Conservation (phyloP, 2,797 vertebrate species). For the Pteropus rufus region DNA sequence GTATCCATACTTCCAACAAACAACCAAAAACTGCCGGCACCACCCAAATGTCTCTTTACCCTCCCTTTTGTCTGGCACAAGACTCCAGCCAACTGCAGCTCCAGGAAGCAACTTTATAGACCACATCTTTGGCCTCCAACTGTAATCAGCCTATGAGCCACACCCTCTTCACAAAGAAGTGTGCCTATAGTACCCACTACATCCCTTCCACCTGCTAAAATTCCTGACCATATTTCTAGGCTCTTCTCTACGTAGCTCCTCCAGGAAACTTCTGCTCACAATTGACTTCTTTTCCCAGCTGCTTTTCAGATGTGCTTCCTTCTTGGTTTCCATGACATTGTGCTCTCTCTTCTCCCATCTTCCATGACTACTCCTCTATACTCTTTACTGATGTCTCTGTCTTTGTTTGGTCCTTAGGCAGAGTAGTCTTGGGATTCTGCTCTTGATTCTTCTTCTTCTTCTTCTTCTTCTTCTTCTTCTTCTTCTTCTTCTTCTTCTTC, state of each 20-base stretch:
- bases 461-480: background rate
- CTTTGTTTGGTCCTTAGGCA: background rate
- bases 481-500: background rate
- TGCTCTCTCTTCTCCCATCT: background rate
- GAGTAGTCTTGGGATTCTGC: background rate
- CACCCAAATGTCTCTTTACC: background rate
- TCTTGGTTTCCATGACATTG: background rate
- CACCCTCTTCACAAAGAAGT: background rate
- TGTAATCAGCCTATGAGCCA: background rate
- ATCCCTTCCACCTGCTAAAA: background rate
- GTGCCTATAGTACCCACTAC: background rate
- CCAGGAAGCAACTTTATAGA: background rate
- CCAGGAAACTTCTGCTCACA: background rate
- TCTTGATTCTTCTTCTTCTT: background rate
- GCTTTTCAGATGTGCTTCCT: background rate
- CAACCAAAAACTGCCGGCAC: background rate
- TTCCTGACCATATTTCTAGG: background rate
- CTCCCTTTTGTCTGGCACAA: background rate
- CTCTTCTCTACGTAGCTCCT: background rate
- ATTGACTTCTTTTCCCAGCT: background rate
- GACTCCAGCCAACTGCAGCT: background rate
- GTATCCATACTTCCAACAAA: constrained; percentile 31
- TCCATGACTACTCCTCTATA: background rate
- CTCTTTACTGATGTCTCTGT: background rate
- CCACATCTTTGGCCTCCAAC: background rate